Evolutionary conservation across 2,797 vertebrate genomes (phyloP), one percentile per base, ranked within the genome.

Genomic region (Arremon brunneinucha): DNA sequence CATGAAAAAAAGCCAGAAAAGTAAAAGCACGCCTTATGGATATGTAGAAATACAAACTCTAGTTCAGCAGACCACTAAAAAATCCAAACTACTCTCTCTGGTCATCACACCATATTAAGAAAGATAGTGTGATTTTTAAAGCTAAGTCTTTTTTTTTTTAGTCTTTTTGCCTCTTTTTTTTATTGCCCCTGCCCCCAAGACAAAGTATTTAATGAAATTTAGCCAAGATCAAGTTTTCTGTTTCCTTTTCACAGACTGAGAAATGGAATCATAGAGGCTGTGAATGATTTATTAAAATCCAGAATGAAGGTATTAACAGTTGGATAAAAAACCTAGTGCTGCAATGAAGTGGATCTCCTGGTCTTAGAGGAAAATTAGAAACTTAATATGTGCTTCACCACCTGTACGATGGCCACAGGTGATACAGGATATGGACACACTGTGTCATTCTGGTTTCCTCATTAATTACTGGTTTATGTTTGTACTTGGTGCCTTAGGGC

Each of bases 371-470:
- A 26, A 78, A 80, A 80, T 17, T 9, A 6, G 1, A 0, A 32
- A 44, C 20, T n/a, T 3, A 1, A 4, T 8, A 3, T 4, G 30
- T 7, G 35, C 19, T 82, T 60, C 46, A 8, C 30, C 12, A 11
- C 32, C 41, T 16, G 15, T 8, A 17, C 0, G 0, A 3, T 4
- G 2, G 37, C 39, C 26, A 35, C 22, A 47, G 39, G n/a, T 11
- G 74, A 21, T 19, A 5, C 11, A 18, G 26, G 18, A 11, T 7
- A 18, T 0, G 9, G 43, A 12, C 5, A 19, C 11, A 0, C 11
- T 5, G 17, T 1, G 18, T 49, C 2, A 0, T 23, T 72, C 68
- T 6, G 18, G 2, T 75, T 69, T 88, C 23, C 50, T 69, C 41
- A 12, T 41, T 26, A 79, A 60, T 64, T 6, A 9, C 23, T 9